Evolutionary conservation across 2,888 invertebrate species (phyloP), one percentile per base, ranked within the genome.

Genomic region (Pelosia muscerda): DNA sequence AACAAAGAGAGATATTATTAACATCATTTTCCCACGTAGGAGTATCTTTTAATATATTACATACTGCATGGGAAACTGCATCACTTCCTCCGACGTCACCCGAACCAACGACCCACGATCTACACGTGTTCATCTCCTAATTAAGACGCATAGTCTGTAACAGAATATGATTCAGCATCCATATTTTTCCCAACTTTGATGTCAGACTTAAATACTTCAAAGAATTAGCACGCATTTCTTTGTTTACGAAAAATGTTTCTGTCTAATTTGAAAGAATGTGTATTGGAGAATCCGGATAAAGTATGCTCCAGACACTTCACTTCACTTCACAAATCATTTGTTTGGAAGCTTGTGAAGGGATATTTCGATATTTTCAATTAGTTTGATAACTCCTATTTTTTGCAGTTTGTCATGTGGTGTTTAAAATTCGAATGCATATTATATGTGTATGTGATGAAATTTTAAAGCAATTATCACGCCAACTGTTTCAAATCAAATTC

Each of bases 81-180:
- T 83, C 86, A 79, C 76, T 82, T 89, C 88, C 88, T 83, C 67
- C 83, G 79, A 86, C 88, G 83, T 87, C 87, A 88, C 65, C 65
- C 65, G 58, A 60, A 71, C 55, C 67, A 62, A 68, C 73, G 69
- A 63, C 55, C 59, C 28, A 61, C 42, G 53, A 53, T 6, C 28
- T 74, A 56, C 77, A 81, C 70, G 67, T 80, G 79, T 66, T 34
- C 28, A 54, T 62, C 69, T 71, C 69, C 61, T 77, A 69, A 75
- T 77, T 73, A 75, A 68, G 65, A 72, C 66, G 60, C 62, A 42
- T 59, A 11, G 56, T 56, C 49, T 64, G 58, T 53, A 73, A 68
- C 38, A 54, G 56, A 64, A 55, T 13, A n/a, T 69, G 67, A 66
- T 71, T 71, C 66, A 71, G 22, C 28, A 55, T 54, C 26, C 26